A percentile compares a stretch with the other conserved stretches of the same genome.
Evolutionary conservation across 2,113 vertebrate genomes (phyloP).

Genomic region (Gasterosteus nipponicus): DNA sequence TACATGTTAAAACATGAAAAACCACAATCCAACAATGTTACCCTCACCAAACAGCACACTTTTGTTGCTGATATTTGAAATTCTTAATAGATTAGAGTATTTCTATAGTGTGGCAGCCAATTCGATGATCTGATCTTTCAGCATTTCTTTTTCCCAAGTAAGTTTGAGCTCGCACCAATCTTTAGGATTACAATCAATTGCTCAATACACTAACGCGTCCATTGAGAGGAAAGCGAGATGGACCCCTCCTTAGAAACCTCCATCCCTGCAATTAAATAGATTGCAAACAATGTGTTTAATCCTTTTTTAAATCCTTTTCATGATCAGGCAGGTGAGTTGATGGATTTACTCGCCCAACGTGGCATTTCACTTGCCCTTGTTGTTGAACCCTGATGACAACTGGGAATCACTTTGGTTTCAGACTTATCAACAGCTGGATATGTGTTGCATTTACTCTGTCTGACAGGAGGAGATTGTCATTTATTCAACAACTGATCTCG

Average conservation of each 20-base stretch:
- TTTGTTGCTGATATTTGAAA: background rate
- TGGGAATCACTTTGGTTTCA: background rate
- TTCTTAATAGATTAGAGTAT: background rate
- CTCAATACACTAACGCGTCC: background rate
- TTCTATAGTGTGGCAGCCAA: background rate
- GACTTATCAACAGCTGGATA: background rate
- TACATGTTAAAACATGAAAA: background rate
- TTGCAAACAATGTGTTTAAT: background rate
- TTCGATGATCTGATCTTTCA: background rate
- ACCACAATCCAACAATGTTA: background rate
- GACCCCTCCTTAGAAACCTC: background rate
- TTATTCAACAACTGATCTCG: background rate
- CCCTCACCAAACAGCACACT: background rate
- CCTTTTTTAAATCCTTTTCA: background rate
- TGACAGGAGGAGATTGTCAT: background rate
- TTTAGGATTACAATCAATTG: background rate
- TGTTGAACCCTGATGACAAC: background rate
- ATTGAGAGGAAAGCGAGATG: background rate
- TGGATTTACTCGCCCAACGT: background rate
- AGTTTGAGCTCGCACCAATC: background rate
- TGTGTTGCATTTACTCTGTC: background rate
- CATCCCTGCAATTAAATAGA: background rate
- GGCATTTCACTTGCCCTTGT: background rate
- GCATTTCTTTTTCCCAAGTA: background rate
- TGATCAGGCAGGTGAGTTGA: background rate